These are phyloP conservation scores for Bostrychus sinensis DNA, from an alignment of 2,113 vertebrate genomes.

Conservation along the genomic window DNA sequence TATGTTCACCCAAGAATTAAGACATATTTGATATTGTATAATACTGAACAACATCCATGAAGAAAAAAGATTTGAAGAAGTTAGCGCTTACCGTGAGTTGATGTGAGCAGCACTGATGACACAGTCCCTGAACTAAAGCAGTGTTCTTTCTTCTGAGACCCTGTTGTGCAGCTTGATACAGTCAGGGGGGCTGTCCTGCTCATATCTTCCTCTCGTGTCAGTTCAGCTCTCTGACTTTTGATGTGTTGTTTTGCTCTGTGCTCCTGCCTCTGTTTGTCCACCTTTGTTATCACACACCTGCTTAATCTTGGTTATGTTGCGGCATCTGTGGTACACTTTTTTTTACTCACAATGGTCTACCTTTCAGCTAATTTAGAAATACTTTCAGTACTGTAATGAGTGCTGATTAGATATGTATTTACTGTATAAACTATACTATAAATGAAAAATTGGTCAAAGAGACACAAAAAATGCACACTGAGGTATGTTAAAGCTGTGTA, in stretches of 20 bases:
- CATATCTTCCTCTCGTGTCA: slow-evolving; percentile 26
- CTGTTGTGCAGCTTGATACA: slow-evolving; percentile 16
- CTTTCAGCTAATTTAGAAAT: too few relatives aligned
- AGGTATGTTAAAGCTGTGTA: too few relatives aligned
- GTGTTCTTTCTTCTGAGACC: slow-evolving; percentile 1
- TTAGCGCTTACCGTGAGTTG: slow-evolving; percentile 57
- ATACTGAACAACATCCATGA: background rate
- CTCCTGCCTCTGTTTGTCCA: slow-evolving; percentile 35
- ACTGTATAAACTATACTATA: too few relatives aligned
- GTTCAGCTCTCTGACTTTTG: slow-evolving; percentile 14
- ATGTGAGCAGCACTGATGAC: background rate
- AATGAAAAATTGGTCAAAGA: too few relatives aligned
- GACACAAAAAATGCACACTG: too few relatives aligned
- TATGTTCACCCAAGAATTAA: background rate
- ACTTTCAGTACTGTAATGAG: too few relatives aligned
- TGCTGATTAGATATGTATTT: too few relatives aligned
- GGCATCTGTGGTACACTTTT: too few relatives aligned
- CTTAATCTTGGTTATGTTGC: background rate
- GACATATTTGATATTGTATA: background rate
- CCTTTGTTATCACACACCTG: background rate
- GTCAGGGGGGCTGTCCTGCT: slow-evolving; percentile 18
- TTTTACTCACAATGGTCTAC: background rate
- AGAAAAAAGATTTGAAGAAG: background rate
- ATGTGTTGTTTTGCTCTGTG: slow-evolving; percentile 23
- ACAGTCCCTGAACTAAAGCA: background rate